Base-by-base conservation (phyloP, 1,140 invertebrate species). In the Steinernema feltiae region DNA sequence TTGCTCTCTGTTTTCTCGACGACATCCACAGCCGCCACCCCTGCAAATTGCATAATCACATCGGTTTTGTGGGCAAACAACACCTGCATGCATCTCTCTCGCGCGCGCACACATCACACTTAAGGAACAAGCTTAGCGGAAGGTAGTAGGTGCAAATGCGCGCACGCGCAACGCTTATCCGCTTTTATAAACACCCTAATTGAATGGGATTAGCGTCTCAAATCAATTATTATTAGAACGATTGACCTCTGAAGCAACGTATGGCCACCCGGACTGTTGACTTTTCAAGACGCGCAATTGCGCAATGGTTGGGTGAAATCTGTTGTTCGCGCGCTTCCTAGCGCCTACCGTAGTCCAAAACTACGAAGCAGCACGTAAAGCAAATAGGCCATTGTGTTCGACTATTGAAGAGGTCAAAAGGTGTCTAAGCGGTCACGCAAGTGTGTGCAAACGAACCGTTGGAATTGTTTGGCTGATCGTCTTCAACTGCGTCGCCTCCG, bases 351-450 rank as follows among this genome's bases (percentile, higher is more conserved):
- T 46, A n/a, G n/a, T n/a, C n/a, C n/a, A n/a, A n/a, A n/a, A 41
- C 35, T 41, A 7, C 7, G 35, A 41, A 41, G 35, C 35, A 41
- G 7, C 35, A 7, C 35, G n/a, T n/a, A n/a, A n/a, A n/a, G n/a
- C n/a, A n/a, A n/a, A n/a, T n/a, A n/a, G 41, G 7, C 24, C 53
- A 63, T 63, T 63, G 53, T 63, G 2, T 27, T 63, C 24, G 24
- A 3, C 24, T 21, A 63, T 63, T 63, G 53, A 63, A 63, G 53
- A 63, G 53, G 53, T 63, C 53, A 63, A 63, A 63, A 63, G 53
- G 53, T 63, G 53, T 63, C 53, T 63, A 63, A 63, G 53, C 53
- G 24, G 53, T 63, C 53, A 63, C 53, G 53, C 53, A 63, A 63
- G 53, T 63, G 53, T 63, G 53, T 63, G 53, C 53, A 63, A 63